These are phyloP conservation scores for Marcusenius ussheri DNA, from an alignment of 2,113 vertebrate genomes.

Conservation along the genomic window DNA sequence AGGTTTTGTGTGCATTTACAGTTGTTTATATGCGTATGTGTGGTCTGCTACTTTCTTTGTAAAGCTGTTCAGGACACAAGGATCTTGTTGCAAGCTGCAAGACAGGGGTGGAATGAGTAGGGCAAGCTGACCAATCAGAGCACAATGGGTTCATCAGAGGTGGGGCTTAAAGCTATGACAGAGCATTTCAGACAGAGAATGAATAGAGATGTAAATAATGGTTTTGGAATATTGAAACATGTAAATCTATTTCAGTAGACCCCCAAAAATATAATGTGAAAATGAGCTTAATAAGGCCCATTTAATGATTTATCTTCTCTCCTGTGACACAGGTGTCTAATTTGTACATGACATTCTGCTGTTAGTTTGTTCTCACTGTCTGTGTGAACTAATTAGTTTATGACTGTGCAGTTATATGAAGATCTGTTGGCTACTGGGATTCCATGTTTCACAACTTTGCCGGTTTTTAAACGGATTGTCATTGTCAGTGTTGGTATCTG, in stretches of 20 bases:
- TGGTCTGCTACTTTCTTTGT: neutral
- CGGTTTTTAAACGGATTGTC: neutral
- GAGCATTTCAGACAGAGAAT: neutral
- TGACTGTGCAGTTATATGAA: neutral
- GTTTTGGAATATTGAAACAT: neutral
- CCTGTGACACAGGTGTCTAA: neutral
- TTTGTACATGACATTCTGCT: neutral
- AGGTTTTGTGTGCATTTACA: neutral
- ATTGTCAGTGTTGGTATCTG: neutral
- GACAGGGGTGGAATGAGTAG: neutral
- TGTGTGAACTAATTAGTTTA: neutral
- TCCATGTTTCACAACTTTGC: neutral
- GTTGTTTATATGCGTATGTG: neutral
- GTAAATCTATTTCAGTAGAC: neutral
- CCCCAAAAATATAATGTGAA: neutral
- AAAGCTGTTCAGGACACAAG: neutral
- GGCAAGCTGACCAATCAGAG: neutral
- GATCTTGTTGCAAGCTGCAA: neutral
- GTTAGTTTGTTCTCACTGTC: neutral
- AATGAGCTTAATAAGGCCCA: neutral
- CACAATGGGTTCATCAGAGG: neutral
- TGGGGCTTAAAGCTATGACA: neutral
- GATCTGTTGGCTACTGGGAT: neutral
- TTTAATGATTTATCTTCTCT: neutral
- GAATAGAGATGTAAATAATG: neutral